Evolutionary conservation across 2,888 invertebrate species (phyloP).

Genomic region (Mamestra brassicae): DNA sequence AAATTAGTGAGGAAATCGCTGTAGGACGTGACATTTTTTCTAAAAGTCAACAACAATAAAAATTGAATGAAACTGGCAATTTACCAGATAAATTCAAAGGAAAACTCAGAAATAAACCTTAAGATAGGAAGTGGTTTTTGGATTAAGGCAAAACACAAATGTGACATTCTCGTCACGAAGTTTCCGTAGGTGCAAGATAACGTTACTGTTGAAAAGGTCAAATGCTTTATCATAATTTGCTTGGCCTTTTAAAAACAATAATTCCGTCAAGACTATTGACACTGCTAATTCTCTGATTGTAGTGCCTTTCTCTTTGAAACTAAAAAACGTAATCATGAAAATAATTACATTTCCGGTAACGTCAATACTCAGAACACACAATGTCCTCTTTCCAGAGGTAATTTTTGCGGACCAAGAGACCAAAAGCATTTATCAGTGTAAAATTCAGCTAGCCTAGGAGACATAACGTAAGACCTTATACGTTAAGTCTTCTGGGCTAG

Average conservation of each 20-base stretch:
- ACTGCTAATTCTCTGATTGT: slow-evolving; percentile 12
- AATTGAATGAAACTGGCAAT: background rate
- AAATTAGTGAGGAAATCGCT: too few relatives aligned
- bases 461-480: too few relatives aligned
- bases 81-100: background rate
- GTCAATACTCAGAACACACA: background rate
- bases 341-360: slow-evolving; percentile 1
- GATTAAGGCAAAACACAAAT: slow-evolving; percentile 9
- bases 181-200: slow-evolving; percentile 23
- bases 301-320: slow-evolving; percentile 30
- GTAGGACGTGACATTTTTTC: background rate
- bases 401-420: background rate
- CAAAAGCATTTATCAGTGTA: background rate
- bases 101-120: background rate
- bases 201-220: slow-evolving; percentile 42
- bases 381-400: background rate
- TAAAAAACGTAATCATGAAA: background rate
- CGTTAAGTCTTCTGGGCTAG: too few relatives aligned
- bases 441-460: too few relatives aligned
- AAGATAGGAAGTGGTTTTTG: background rate
- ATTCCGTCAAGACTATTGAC: slow-evolving; percentile 11
- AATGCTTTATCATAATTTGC: slow-evolving; percentile 41
- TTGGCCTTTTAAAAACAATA: slow-evolving; percentile 43
- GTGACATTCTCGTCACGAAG: slow-evolving; percentile 11
- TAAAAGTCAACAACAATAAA: background rate